phyloP scores from a whole-genome alignment of 2,888 invertebrate genomes.

The Cetonia aurata region DNA sequence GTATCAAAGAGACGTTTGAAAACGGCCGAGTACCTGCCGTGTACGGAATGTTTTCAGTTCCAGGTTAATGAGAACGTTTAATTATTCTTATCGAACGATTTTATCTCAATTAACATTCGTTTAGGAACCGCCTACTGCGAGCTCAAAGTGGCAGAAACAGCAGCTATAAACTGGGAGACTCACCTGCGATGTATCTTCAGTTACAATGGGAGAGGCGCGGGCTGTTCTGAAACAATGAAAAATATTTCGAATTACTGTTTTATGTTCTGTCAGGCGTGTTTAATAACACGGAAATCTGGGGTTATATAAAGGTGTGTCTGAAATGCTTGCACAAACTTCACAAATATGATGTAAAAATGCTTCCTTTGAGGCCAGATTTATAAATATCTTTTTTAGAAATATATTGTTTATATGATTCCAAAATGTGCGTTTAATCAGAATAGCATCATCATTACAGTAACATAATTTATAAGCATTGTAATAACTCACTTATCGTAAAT shows the following conservation, averaged over 20 bases:
- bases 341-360: no score
- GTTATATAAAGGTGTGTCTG: not conserved
- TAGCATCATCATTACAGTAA: no score
- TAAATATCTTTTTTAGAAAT: no score
- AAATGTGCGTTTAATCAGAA: no score
- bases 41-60: constrained; percentile 27
- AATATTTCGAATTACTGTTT: constrained; percentile 1
- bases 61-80: constrained; percentile 25
- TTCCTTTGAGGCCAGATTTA: no score
- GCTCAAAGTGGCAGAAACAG: not conserved
- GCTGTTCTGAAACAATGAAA: constrained; percentile 26
- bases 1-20: not conserved
- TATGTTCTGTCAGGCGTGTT: not conserved
- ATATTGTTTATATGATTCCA: no score
- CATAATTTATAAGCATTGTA: no score
- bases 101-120: constrained; percentile 28
- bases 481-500: no score
- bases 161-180: not conserved
- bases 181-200: constrained; percentile 19
- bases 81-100: constrained; percentile 31
- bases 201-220: not conserved
- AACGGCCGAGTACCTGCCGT: not conserved
- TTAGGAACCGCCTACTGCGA: constrained; percentile 3
- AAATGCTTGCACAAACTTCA: not conserved
- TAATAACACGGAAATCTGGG: not conserved